A percentile compares a stretch with the other conserved stretches of the same genome.
Conservation (phyloP, 2,113 vertebrate species). For the Callospermophilus lateralis region DNA sequence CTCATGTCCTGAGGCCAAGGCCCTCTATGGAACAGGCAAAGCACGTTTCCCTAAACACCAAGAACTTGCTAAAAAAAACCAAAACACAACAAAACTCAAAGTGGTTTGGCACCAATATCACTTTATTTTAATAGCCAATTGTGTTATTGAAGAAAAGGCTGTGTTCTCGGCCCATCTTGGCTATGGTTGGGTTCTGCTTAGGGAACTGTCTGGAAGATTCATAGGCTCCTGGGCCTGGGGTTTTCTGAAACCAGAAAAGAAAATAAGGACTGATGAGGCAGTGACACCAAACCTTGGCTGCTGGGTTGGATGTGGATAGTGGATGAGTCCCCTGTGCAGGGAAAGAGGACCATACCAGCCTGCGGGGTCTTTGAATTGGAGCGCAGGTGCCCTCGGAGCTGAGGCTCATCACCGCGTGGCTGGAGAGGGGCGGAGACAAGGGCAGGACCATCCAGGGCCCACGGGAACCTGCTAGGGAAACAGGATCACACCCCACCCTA, state of each 20-base stretch:
- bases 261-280: not conserved
- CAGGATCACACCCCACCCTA: not conserved
- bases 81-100: not conserved
- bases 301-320: not conserved
- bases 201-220: conserved; percentile 81
- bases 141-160: conserved; percentile 86
- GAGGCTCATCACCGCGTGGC: no score
- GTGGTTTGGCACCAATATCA: not conserved
- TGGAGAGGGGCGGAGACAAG: not conserved
- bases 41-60: not conserved
- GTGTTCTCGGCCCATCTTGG: conserved; percentile 80
- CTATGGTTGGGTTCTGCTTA: conserved; percentile 72
- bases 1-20: not conserved
- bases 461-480: no score
- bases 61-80: conserved; percentile 4
- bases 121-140: conserved; percentile 83
- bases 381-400: fast-evolving
- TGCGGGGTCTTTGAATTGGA: not conserved
- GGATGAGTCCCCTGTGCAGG: not conserved
- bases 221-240: conserved; percentile 87
- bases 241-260: conserved; percentile 84
- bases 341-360: not conserved
- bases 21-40: not conserved
- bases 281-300: not conserved
- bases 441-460: not conserved